Percentiles rank a stretch among this genome's conserved stretches.
These are phyloP conservation scores for Drosophila ercepeae DNA, from an alignment of 1,140 invertebrate genomes.

Conservation along the genomic window DNA sequence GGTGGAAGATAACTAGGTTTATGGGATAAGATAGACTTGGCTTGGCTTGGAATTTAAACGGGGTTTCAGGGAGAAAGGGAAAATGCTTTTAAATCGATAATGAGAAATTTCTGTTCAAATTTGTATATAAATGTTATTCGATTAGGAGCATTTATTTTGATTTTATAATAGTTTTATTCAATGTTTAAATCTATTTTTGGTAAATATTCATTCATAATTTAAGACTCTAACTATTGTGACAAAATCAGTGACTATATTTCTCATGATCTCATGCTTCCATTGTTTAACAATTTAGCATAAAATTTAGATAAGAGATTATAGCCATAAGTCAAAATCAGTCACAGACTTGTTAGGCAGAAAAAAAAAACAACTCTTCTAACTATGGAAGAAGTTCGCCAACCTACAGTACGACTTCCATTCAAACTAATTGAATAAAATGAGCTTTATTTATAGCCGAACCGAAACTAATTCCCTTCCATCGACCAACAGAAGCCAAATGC, in stretches of 20 bases:
- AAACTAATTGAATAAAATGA: conserved; percentile 37
- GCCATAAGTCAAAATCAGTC: background rate
- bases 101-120: conserved; percentile 41
- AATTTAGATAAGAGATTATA: background rate
- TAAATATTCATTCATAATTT: too few species aligned
- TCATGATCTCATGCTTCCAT: background rate
- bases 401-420: conserved; percentile 20
- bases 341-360: background rate
- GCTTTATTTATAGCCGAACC: conserved; percentile 31
- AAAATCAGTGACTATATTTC: background rate
- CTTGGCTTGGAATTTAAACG: conserved; percentile 8
- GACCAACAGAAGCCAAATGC: conserved; percentile 37
- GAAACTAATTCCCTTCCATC: conserved; percentile 36
- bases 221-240: background rate
- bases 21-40: conserved; percentile 12
- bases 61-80: background rate
- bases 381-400: background rate
- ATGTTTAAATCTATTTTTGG: too few species aligned
- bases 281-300: background rate
- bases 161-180: conserved; percentile 9
- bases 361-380: conserved; percentile 1
- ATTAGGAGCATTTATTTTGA: conserved; percentile 23
- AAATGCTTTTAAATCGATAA: conserved; percentile 25
- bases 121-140: conserved; percentile 34
- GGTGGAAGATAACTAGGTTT: conserved; percentile 38